These are phyloP conservation scores for Glossophaga mutica DNA, from an alignment of 2,797 vertebrate genomes.

Conservation along the genomic window DNA sequence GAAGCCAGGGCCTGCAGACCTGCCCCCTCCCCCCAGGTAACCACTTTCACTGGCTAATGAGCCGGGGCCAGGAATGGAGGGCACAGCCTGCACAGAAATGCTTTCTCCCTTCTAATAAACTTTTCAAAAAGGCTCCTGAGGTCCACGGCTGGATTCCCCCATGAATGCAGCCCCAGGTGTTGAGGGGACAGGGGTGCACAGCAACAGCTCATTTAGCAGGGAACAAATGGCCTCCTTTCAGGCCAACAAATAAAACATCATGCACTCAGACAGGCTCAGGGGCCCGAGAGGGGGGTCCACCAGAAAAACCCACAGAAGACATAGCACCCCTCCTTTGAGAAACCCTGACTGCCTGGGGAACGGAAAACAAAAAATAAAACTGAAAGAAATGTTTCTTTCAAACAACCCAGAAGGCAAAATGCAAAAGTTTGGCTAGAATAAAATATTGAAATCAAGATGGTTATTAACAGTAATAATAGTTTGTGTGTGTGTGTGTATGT, in stretches of 20 bases:
- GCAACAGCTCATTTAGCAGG: constrained; percentile 73
- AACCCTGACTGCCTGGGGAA: neutral
- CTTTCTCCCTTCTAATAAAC: constrained; percentile 61
- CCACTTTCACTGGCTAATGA: constrained; percentile 45
- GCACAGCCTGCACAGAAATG: constrained; percentile 8
- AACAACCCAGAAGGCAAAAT: constrained; percentile 9
- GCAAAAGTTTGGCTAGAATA: neutral
- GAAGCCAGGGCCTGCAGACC: neutral
- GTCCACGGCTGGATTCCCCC: constrained; percentile 62
- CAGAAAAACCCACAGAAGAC: neutral
- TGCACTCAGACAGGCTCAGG: neutral
- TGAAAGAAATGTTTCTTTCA: neutral
- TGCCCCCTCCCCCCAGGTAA: neutral
- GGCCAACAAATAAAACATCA: constrained; percentile 32
- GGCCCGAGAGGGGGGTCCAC: neutral
- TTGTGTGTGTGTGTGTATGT: rapidly evolving
- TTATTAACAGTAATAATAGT: neutral
- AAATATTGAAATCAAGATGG: constrained; percentile 25
- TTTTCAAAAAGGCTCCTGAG: constrained; percentile 45
- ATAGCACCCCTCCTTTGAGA: neutral
- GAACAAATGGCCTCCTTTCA: constrained; percentile 62
- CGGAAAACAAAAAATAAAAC: neutral
- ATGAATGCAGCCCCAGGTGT: constrained; percentile 62
- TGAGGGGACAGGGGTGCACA: neutral
- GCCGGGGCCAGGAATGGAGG: neutral